phyloP scores from a whole-genome alignment of 2,113 vertebrate genomes.

The Tychaedon coryphoeus region DNA sequence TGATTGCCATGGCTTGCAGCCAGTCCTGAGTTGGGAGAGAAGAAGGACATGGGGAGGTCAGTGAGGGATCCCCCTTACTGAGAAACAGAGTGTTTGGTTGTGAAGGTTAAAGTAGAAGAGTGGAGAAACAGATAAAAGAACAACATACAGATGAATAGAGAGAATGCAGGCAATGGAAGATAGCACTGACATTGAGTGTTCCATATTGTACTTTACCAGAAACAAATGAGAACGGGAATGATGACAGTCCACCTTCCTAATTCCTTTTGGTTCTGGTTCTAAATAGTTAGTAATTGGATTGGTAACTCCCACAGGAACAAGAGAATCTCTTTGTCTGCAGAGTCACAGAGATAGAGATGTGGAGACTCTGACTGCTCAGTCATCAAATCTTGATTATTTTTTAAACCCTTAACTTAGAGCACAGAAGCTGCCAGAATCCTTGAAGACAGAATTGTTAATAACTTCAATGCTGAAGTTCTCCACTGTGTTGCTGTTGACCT shows the following conservation, averaged over 20 bases:
- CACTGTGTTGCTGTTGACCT: neutral
- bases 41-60: neutral
- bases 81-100: neutral
- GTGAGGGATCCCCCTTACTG: neutral
- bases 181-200: neutral
- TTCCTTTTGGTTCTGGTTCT: neutral
- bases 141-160: neutral
- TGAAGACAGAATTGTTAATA: constrained; percentile 22
- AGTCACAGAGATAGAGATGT: neutral
- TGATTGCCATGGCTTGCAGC: neutral
- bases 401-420: neutral
- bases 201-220: neutral
- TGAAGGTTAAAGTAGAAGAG: neutral
- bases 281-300: neutral
- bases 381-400: neutral
- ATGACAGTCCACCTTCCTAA: neutral
- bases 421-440: neutral
- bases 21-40: neutral
- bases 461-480: constrained; percentile 6
- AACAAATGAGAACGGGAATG: neutral
- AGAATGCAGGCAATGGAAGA: neutral
- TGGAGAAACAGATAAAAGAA: neutral
- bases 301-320: neutral
- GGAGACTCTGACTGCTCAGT: neutral
- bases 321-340: neutral